phyloP scores from a whole-genome alignment of 2,797 vertebrate species.

The Sebastiscus albofasciatus region DNA sequence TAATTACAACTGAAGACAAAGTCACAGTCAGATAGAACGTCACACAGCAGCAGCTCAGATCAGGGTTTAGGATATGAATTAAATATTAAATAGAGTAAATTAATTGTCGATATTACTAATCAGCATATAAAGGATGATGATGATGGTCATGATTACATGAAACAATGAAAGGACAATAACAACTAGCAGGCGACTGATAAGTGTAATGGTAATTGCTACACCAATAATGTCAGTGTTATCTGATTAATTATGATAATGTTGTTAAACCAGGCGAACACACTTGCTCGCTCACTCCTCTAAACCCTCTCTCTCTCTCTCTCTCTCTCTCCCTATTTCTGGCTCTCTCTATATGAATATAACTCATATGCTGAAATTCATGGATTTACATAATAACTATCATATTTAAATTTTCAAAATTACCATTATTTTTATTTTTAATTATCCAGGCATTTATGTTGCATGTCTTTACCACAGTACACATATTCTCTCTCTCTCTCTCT shows the following conservation, averaged over 20 bases:
- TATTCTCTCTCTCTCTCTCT: neutral
- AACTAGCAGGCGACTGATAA: conserved; percentile 52
- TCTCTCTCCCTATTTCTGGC: neutral
- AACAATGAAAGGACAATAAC: conserved; percentile 55
- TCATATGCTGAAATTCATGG: conserved; percentile 4
- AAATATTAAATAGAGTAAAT: conserved; percentile 33
- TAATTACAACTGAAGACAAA: conserved; percentile 14
- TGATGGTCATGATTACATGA: conserved; percentile 53
- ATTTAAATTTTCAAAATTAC: no score
- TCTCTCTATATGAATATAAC: neutral
- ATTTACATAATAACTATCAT: conserved; percentile 19
- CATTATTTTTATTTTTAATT: neutral
- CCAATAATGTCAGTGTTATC: conserved; percentile 58
- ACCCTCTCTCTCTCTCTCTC: neutral
- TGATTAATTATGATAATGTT: conserved; percentile 66
- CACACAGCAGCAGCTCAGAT: conserved; percentile 20
- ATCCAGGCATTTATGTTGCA: neutral
- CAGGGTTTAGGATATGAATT: conserved; percentile 11
- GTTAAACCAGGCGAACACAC: conserved; percentile 36
- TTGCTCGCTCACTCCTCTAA: conserved; percentile 4
- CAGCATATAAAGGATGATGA: conserved; percentile 42
- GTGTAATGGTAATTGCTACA: conserved; percentile 53
- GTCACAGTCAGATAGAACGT: conserved; percentile 8
- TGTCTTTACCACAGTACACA: neutral
- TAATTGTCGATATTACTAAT: conserved; percentile 54